Evolutionary conservation across 2,888 invertebrate species (phyloP), one percentile per base, ranked within the genome.

Genomic region (Muscina levida): DNA sequence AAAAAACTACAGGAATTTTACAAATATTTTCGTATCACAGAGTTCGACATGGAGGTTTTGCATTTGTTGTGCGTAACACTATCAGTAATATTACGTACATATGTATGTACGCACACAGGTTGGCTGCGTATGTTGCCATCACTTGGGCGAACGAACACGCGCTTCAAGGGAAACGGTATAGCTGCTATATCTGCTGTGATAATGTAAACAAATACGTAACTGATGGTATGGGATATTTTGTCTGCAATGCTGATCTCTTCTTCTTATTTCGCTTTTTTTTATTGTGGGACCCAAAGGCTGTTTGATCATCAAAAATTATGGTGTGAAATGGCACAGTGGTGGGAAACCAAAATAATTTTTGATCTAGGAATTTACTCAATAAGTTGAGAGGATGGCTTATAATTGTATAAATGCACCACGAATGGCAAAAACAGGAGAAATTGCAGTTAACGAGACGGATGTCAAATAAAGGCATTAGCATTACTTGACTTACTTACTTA

Each of bases 71-170:
- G n/a, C n/a, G n/a, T n/a, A n/a, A n/a, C n/a, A n/a, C n/a, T n/a
- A n/a, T n/a, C n/a, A n/a, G n/a, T n/a, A n/a, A n/a, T n/a, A n/a
- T n/a, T n/a, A n/a, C n/a, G n/a, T n/a, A n/a, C n/a, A n/a, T 31
- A 31, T 31, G 8, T 8, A 31, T 3, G 31, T 31, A 5, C 31
- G 8, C 42, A 22, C 51, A 62, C 72, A 79, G 75, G 75, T 79
- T 79, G 75, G 72, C 31, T 37, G 53, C 79, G 75, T 79, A 79
- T 79, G 79, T 72, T 67, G 51, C 39, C 48, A 51, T 62, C 59
- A 31, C 3, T 31, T 5, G 31, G 8, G 31, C 31, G 3, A 8
- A 31, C 8, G n/a, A n/a, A n/a, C n/a, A n/a, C 31, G 31, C 31
- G 8, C 31, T 31, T 5, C 31, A 31, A 31, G 31, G 8, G 31